These are phyloP conservation scores for Zonitis immaculata DNA, from an alignment of 2,888 invertebrate species.

Conservation along the genomic window DNA sequence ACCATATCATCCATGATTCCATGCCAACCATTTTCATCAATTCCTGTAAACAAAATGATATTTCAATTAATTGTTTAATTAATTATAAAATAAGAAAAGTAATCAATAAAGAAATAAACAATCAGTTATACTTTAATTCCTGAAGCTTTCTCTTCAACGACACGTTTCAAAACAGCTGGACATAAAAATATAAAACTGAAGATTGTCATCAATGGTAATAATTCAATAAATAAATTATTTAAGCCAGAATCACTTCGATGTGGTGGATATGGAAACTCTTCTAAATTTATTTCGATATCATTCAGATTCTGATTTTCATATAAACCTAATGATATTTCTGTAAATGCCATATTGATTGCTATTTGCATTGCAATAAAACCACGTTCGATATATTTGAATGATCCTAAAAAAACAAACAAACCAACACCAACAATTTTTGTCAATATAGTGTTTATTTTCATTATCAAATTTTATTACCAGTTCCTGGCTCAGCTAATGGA, in stretches of 20 bases:
- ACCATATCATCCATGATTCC: conserved; percentile 78
- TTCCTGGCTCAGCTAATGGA: conserved; percentile 12
- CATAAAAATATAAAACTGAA: conserved; percentile 52
- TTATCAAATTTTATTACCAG: conserved; percentile 15
- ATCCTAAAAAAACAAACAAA: no score
- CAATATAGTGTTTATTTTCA: neutral
- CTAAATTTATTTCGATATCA: conserved; percentile 42
- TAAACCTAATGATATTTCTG: conserved; percentile 37
- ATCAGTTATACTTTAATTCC: conserved; percentile 57
- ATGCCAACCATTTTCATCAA: conserved; percentile 91
- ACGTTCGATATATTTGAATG: conserved; percentile 48
- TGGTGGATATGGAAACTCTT: conserved; percentile 57
- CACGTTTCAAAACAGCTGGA: conserved; percentile 52
- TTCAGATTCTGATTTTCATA: conserved; percentile 8
- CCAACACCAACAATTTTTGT: no score
- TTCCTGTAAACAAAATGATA: conserved; percentile 64
- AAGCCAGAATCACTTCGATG: conserved; percentile 39
- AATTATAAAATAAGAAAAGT: conserved; percentile 1
- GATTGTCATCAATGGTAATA: conserved; percentile 46
- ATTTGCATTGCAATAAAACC: conserved; percentile 57
- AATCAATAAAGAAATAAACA: conserved; percentile 3
- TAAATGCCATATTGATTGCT: conserved; percentile 56
- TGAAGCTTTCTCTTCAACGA: conserved; percentile 58
- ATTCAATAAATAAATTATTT: conserved; percentile 36
- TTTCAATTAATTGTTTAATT: neutral